Base-by-base conservation (phyloP, 2,113 vertebrate genomes). In the Carassius gibelio region DNA sequence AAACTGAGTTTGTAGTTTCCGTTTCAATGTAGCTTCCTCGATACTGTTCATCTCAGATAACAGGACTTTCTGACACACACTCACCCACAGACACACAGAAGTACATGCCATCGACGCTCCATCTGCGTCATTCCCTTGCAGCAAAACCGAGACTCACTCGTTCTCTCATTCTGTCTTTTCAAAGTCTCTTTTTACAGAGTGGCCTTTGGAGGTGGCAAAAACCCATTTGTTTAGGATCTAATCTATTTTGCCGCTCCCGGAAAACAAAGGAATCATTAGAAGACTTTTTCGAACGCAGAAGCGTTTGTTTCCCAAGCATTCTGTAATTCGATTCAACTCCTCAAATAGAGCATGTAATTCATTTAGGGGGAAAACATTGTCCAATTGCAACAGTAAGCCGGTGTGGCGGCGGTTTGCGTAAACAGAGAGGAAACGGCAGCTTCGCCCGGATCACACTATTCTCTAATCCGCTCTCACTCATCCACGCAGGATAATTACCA, bases 261-360 rank as follows among this genome's bases (percentile, higher is more conserved):
- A 45, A 75, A 87, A 84, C 45, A 72, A 82, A 74, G 69, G 21
- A 81, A 81, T 57, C 81, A 87, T 78, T 62, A 71, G 57, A 85
- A 88, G 79, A 86, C 79, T 68, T 86, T 86, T 74, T 38, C 36
- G 8, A 71, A 74, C 2, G 45, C 82, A 42, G 45, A 45, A 78
- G 48, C 42, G 90, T 74, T 48, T 90, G 79, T 75, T 91, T 92
- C 87, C 90, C 64, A 75, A 87, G 19, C 21, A 91, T 92, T 91
- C 92, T 88, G 87, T 92, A 91, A 93, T 93, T 94, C 88, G 90
- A 94, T 92, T 93, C 91, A 84, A 87, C 84, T 92, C 90, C 91
- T 92, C 91, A 94, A 94, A 94, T 92, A 94, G 92, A 94, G 92
- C 92, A 75, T 91, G 90, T 93, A 90, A 94, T 94, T 94, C 90